These are phyloP conservation scores for Rhodophaea formosa DNA, from an alignment of 2,888 invertebrate genomes.

Conservation along the genomic window DNA sequence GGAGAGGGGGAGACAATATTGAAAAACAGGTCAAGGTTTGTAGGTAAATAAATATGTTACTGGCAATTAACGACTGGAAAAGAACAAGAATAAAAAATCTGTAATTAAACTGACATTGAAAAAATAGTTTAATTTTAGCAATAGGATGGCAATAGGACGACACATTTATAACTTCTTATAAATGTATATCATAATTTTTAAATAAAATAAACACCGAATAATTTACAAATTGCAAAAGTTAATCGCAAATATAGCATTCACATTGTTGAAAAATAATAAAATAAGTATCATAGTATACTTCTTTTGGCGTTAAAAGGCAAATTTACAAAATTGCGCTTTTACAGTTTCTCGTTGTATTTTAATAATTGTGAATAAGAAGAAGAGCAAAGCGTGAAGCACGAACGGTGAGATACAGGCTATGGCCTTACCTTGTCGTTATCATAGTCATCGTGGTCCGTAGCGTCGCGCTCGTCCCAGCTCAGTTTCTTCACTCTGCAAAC, in stretches of 20 bases:
- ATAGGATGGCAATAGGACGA: too few species aligned
- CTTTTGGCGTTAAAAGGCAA: too few species aligned
- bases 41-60: too few species aligned
- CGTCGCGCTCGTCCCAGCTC: conserved; percentile 80
- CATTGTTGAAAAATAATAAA: too few species aligned
- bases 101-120: too few species aligned
- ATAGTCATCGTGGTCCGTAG: conserved; percentile 9
- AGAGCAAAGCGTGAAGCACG: not conserved
- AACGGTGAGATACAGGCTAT: not conserved
- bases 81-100: too few species aligned
- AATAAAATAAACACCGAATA: not conserved
- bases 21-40: not conserved
- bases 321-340: too few species aligned
- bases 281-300: too few species aligned
- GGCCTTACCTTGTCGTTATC: conserved; percentile 22
- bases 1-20: not conserved
- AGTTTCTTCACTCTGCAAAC: conserved; percentile 85
- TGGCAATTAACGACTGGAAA: too few species aligned
- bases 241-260: not conserved
- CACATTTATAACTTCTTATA: too few species aligned
- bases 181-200: too few species aligned
- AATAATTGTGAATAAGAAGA: not conserved
- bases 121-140: too few species aligned
- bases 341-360: not conserved
- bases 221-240: not conserved